Percentiles rank a stretch among this genome's conserved stretches.
These are phyloP conservation scores for silkworm (Bombyx mori) DNA, from an alignment of 1,140 invertebrate species.

Conservation along the genomic window ASM3026992v2 NC_085112.1:9286001-9286500, in stretches of 20 bases:
- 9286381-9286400: too few species aligned
- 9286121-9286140: neutral
- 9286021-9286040: constrained; percentile 30
- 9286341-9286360: too few species aligned
- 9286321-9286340: neutral
- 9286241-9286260: constrained; percentile 17
- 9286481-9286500: too few species aligned
- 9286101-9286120: constrained; percentile 11
- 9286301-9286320: constrained; percentile 19
- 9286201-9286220: constrained; percentile 1
- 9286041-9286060: constrained; percentile 35
- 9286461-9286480: too few species aligned
- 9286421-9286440: too few species aligned
- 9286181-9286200: neutral
- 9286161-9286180: too few species aligned
- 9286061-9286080: constrained; percentile 21
- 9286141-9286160: neutral
- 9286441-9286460: too few species aligned
- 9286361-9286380: too few species aligned
- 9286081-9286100: constrained; percentile 14
- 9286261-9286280: constrained; percentile 17
- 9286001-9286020: constrained; percentile 26
- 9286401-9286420: too few species aligned
- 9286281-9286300: constrained; percentile 17
- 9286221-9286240: constrained; percentile 16